A percentile compares a stretch with the other conserved stretches of the same genome.
Evolutionary conservation across 2,888 invertebrate genomes (phyloP).

Genomic region (Heliconius cydno): DNA sequence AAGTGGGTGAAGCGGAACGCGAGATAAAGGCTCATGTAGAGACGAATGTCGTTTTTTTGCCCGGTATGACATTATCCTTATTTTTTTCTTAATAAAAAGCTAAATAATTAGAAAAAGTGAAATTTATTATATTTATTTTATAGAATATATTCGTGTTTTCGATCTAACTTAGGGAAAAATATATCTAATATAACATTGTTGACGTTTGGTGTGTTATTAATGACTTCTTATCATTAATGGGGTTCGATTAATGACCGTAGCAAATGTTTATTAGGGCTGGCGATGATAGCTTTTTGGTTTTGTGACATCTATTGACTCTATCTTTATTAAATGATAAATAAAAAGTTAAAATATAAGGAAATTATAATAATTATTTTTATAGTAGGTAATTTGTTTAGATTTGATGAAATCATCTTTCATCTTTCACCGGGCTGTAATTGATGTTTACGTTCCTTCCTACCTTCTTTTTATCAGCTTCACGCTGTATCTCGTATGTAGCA

Average conservation of each 20-base stretch:
- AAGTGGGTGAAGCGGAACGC: slow-evolving; percentile 61
- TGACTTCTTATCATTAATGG: not conserved
- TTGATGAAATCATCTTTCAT: not conserved
- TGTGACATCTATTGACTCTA: not conserved
- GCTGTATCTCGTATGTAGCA: too few species aligned
- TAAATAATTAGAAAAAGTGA: not conserved
- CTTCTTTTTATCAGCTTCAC: too few species aligned
- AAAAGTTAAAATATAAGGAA: too few species aligned
- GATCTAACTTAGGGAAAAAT: not conserved
- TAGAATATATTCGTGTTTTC: not conserved
- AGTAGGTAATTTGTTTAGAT: not conserved
- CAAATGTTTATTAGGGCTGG: not conserved
- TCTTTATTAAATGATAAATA: too few species aligned
- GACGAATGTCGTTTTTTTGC: slow-evolving; percentile 24
- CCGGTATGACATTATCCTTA: slow-evolving; percentile 16
- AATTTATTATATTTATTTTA: not conserved
- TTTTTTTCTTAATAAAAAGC: slow-evolving; percentile 3
- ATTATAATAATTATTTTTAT: too few species aligned
- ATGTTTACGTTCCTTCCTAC: not conserved
- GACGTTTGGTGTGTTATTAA: not conserved
- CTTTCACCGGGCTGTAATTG: not conserved
- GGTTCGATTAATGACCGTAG: not conserved
- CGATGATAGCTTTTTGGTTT: not conserved
- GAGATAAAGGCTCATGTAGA: slow-evolving; percentile 49
- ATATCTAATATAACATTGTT: too few species aligned